Percentiles rank a stretch among this genome's conserved stretches.
These are phyloP conservation scores for Riparia riparia DNA, from an alignment of 2,113 vertebrate genomes.

Conservation along the genomic window DNA sequence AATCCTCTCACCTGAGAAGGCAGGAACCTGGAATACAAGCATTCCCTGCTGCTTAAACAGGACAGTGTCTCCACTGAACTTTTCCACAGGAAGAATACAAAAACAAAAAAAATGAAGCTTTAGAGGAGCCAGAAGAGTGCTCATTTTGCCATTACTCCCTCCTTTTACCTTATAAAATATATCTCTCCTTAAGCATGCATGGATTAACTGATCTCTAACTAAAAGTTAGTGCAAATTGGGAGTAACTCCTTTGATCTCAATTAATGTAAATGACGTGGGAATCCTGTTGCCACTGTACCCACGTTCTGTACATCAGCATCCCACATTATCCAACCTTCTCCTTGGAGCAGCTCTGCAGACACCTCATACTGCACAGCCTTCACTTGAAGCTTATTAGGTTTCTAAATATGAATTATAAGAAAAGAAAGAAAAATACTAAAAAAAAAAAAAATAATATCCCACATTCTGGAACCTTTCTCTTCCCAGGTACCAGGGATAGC, in stretches of 20 bases:
- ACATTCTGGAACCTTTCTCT: neutral
- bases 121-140: neutral
- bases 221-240: neutral
- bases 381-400: neutral
- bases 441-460: neutral
- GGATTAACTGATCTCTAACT: neutral
- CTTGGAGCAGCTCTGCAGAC: neutral
- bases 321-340: neutral
- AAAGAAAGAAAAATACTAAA: neutral
- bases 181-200: neutral
- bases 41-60: neutral
- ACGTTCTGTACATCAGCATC: neutral
- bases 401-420: neutral
- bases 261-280: neutral
- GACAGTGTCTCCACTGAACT: neutral
- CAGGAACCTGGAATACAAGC: neutral
- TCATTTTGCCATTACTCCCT: neutral
- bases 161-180: neutral
- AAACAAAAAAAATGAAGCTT: neutral
- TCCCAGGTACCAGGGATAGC: neutral
- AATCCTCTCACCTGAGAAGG: neutral
- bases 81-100: neutral
- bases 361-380: neutral
- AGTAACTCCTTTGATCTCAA: constrained; percentile 6
- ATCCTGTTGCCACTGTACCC: neutral